phyloP scores from a whole-genome alignment of 1,140 invertebrate species.

The Trichonephila inaurata region DNA sequence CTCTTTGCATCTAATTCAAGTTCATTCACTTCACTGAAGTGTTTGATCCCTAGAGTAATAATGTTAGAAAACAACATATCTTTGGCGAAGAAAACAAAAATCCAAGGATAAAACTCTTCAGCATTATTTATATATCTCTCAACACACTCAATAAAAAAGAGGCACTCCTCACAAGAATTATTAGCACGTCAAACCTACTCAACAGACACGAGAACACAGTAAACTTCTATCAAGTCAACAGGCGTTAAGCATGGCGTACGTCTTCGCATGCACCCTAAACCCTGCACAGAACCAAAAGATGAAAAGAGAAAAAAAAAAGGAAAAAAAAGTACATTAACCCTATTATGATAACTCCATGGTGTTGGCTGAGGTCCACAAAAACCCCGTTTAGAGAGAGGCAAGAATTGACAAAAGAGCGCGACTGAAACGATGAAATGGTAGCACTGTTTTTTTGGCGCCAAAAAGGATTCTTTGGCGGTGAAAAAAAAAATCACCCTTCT shows the following conservation, averaged over 20 bases:
- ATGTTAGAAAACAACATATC: too few species aligned
- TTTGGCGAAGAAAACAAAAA: too few species aligned
- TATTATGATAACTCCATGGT: constrained; percentile 11
- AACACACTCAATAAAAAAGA: background rate
- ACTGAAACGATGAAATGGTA: background rate
- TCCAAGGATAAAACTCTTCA: background rate
- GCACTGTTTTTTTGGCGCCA: constrained; percentile 1
- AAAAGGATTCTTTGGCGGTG: background rate
- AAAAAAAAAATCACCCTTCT: background rate
- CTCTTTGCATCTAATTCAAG: too few species aligned
- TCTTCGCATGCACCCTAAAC: background rate
- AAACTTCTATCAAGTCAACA: constrained; percentile 33
- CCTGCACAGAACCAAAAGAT: background rate
- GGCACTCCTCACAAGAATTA: background rate
- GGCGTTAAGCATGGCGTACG: background rate
- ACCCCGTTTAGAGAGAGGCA: background rate
- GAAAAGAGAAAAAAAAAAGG: too few species aligned
- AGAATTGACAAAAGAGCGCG: background rate
- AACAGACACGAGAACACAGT: background rate
- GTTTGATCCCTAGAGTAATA: too few species aligned
- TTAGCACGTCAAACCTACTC: background rate
- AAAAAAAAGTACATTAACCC: background rate
- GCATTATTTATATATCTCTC: background rate
- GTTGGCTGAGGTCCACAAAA: constrained; percentile 9
- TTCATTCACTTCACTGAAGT: too few species aligned